A percentile compares a stretch with the other conserved stretches of the same genome.
Conservation (phyloP, 2,797 vertebrate species). For the Falco naumanni region DNA sequence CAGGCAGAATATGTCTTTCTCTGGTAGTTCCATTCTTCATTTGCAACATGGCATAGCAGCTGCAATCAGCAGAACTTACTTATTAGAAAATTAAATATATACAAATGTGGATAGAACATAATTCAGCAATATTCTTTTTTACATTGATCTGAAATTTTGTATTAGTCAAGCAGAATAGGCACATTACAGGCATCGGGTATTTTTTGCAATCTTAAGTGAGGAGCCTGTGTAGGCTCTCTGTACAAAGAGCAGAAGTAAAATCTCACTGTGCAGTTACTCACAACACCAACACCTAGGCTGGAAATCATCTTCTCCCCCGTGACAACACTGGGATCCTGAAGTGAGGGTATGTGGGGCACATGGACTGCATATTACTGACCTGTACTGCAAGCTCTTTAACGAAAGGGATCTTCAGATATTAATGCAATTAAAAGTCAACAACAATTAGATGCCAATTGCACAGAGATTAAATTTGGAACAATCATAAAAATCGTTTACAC, state of each 20-base stretch:
- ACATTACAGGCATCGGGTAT: neutral
- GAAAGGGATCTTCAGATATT: neutral
- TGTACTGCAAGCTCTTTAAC: neutral
- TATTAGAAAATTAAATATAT: neutral
- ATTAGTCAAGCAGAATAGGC: neutral
- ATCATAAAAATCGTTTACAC: neutral
- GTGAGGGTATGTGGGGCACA: accelerated
- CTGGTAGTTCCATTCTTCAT: neutral
- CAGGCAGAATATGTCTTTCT: neutral
- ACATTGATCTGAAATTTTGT: neutral
- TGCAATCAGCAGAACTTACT: neutral
- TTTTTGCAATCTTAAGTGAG: neutral
- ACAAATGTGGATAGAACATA: neutral
- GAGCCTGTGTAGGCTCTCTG: neutral
- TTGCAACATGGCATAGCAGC: neutral
- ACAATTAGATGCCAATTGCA: neutral
- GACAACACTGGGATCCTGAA: neutral
- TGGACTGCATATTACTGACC: neutral
- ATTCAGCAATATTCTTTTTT: neutral
- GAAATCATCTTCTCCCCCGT: neutral
- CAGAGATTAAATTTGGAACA: neutral
- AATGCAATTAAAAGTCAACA: neutral
- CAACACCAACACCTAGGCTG: neutral
- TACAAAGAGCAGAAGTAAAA: neutral
- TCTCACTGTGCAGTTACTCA: neutral